Percentiles rank a stretch among this genome's conserved stretches.
Conservation (phyloP, 2,113 vertebrate genomes). For the Thalassarche chlororhynchos region DNA sequence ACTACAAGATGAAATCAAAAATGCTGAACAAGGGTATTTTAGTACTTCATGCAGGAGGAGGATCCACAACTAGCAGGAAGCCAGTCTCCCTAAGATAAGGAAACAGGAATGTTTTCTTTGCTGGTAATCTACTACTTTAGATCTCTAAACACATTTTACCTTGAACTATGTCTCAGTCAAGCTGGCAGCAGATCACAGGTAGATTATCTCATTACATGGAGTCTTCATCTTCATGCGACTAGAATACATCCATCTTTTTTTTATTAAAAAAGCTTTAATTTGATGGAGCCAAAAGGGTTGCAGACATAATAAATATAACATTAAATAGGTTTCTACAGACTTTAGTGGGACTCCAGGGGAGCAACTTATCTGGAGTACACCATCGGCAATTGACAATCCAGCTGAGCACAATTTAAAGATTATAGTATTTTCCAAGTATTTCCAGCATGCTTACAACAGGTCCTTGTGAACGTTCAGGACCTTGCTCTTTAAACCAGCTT, state of each 20-base stretch:
- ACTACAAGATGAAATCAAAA: not conserved
- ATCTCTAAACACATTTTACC: constrained; percentile 48
- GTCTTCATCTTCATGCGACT: not conserved
- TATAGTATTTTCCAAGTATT: not conserved
- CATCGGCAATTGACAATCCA: not conserved
- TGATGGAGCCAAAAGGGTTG: not conserved
- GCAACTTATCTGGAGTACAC: not conserved
- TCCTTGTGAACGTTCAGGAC: not conserved
- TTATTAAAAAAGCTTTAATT: not conserved
- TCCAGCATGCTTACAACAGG: not conserved
- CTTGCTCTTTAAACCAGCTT: not conserved
- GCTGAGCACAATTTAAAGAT: not conserved
- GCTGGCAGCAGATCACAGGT: constrained; percentile 60
- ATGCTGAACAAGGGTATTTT: constrained; percentile 15
- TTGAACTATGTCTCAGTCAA: constrained; percentile 27
- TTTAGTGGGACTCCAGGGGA: not conserved
- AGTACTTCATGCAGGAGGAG: not conserved
- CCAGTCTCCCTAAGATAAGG: constrained; percentile 17
- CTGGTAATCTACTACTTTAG: constrained; percentile 20
- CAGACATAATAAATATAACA: not conserved
- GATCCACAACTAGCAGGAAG: constrained; percentile 26
- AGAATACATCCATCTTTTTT: not conserved
- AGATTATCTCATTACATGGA: not conserved
- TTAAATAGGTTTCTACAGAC: not conserved
- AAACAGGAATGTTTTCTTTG: constrained; percentile 49